phyloP scores from a whole-genome alignment of 2,797 vertebrate genomes.

The Lateolabrax maculatus region DNA sequence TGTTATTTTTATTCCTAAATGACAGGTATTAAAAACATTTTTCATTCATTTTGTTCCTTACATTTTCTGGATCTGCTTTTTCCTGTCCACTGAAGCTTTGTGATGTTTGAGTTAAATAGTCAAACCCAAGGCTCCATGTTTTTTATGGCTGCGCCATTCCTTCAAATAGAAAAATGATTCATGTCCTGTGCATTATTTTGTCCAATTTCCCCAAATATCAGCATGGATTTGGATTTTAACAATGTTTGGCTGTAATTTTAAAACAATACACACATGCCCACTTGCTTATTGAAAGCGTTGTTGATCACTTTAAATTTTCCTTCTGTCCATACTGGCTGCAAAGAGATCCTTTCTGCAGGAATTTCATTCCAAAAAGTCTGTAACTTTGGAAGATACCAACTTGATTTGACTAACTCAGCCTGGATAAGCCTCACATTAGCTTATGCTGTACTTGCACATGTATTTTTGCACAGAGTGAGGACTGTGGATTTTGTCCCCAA shows the following conservation, averaged over 20 bases:
- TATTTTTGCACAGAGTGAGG: background rate
- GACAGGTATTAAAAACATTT: background rate
- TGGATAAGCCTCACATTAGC: background rate
- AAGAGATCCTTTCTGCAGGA: background rate
- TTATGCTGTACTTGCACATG: background rate
- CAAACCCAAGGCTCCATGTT: background rate
- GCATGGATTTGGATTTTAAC: background rate
- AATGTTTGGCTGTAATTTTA: background rate
- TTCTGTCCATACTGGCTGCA: background rate
- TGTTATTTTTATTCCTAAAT: background rate
- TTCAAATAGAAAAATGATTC: background rate
- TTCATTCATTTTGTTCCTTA: background rate
- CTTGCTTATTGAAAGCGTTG: background rate
- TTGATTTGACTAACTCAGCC: background rate
- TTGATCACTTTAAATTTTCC: background rate
- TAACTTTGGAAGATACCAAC: background rate
- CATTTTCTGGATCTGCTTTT: background rate
- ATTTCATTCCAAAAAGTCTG: background rate
- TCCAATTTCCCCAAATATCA: background rate
- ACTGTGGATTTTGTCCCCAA: background rate
- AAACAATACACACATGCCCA: background rate
- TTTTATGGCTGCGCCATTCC: background rate
- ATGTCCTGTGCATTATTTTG: background rate
- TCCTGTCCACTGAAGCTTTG: background rate
- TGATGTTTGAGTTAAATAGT: background rate